Percentiles rank a stretch among this genome's conserved stretches.
These are phyloP conservation scores for Myzus persicae DNA, from an alignment of 1,140 invertebrate species.

Conservation along the genomic window DNA sequence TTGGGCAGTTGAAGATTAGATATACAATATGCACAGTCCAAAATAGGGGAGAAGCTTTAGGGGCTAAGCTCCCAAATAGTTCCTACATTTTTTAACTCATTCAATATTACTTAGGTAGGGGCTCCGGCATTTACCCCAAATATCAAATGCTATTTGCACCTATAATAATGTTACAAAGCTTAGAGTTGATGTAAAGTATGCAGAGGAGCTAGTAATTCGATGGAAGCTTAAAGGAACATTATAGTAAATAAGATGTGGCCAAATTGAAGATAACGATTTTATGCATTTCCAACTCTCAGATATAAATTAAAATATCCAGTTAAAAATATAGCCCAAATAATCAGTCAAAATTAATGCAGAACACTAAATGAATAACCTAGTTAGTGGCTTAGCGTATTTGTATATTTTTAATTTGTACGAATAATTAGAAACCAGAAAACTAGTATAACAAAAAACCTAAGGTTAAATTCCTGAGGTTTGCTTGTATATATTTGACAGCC, in stretches of 20 bases:
- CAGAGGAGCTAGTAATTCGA: neutral
- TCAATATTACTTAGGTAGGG: too few relatives aligned
- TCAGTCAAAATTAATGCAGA: neutral
- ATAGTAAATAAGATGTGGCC: neutral
- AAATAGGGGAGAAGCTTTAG: too few relatives aligned
- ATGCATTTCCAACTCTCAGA: neutral
- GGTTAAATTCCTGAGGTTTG: neutral
- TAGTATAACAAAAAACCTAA: neutral
- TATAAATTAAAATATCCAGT: neutral
- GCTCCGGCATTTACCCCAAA: too few relatives aligned
- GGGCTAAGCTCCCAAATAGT: too few relatives aligned
- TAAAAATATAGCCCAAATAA: neutral
- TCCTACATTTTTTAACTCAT: too few relatives aligned
- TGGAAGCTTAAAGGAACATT: neutral
- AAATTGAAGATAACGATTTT: neutral
- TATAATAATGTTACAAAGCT: neutral
- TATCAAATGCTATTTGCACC: too few relatives aligned
- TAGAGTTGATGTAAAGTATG: neutral
- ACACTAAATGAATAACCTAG: neutral
- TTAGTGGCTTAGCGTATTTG: neutral
- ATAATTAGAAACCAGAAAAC: neutral
- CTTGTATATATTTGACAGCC: neutral
- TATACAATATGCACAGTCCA: too few relatives aligned
- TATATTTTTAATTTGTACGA: neutral
- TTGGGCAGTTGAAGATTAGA: neutral